Evolutionary conservation across 1,140 invertebrate genomes (phyloP).

Genomic region (Ips nitidus): DNA sequence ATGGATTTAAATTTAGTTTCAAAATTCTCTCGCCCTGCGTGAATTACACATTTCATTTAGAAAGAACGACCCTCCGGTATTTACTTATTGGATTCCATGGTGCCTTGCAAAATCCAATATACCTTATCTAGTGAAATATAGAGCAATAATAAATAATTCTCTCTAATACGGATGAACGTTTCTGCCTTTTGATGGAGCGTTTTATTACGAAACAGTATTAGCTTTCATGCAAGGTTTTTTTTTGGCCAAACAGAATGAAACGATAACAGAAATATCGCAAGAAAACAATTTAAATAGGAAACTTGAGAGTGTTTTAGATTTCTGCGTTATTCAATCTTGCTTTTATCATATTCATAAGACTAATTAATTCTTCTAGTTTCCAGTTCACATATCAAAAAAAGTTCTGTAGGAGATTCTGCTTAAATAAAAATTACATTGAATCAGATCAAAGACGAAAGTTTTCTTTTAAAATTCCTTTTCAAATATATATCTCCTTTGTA

Average conservation of each 20-base stretch:
- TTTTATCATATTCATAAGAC: no score
- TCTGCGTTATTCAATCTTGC: no score
- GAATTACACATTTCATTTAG: slow-evolving; percentile 44
- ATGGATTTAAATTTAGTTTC: slow-evolving; percentile 39
- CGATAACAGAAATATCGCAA: no score
- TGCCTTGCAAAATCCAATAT: slow-evolving; percentile 40
- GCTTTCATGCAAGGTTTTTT: slow-evolving; percentile 17
- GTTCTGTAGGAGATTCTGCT: not conserved
- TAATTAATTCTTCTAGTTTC: no score
- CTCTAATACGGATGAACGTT: slow-evolving; percentile 34
- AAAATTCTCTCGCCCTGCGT: slow-evolving; percentile 31
- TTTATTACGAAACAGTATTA: slow-evolving; percentile 35
- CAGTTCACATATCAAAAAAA: not conserved
- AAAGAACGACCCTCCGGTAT: slow-evolving; percentile 44
- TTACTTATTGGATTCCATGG: slow-evolving; percentile 43
- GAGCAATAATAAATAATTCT: slow-evolving; percentile 43
- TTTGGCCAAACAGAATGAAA: not conserved
- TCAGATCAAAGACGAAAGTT: slow-evolving; percentile 18
- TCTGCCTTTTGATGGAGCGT: slow-evolving; percentile 31
- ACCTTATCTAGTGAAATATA: slow-evolving; percentile 43
- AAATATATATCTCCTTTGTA: slow-evolving; percentile 16
- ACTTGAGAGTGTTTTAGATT: no score
- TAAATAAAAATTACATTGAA: slow-evolving; percentile 13
- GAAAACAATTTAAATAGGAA: no score
- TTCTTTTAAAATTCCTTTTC: slow-evolving; percentile 10